Conservation (phyloP, 2,113 vertebrate genomes). For the Ictidomys tridecemlineatus region DNA sequence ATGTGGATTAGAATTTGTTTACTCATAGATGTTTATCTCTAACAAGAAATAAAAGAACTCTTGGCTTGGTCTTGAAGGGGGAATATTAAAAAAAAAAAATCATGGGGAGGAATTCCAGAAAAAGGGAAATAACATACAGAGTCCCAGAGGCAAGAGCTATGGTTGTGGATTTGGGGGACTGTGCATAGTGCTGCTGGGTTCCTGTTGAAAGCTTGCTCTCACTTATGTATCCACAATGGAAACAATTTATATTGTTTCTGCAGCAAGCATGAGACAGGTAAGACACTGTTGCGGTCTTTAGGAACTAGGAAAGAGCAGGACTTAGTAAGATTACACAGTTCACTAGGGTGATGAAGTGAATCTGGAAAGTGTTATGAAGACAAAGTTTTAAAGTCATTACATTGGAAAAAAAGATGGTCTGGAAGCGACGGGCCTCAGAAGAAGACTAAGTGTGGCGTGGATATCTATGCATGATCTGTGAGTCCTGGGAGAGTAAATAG, state of each 20-base stretch:
- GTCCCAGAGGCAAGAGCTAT: neutral
- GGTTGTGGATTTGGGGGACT: neutral
- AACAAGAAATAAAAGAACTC: neutral
- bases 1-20: neutral
- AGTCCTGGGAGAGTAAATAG: neutral
- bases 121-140: neutral
- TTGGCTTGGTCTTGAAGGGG: neutral
- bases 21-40: neutral
- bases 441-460: neutral
- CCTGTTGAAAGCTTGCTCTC: neutral
- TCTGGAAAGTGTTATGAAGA: slow-evolving; percentile 1
- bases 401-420: neutral
- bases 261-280: neutral
- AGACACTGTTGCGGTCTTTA: neutral
- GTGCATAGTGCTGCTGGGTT: neutral
- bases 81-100: neutral
- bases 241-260: neutral
- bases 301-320: neutral
- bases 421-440: neutral
- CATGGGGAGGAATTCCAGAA: neutral
- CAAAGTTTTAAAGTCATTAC: neutral
- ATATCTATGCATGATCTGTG: neutral
- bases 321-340: neutral
- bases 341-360: neutral
- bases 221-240: neutral